Conservation (phyloP, 2,797 vertebrate species). For the Perdix hodgsoniae region DNA sequence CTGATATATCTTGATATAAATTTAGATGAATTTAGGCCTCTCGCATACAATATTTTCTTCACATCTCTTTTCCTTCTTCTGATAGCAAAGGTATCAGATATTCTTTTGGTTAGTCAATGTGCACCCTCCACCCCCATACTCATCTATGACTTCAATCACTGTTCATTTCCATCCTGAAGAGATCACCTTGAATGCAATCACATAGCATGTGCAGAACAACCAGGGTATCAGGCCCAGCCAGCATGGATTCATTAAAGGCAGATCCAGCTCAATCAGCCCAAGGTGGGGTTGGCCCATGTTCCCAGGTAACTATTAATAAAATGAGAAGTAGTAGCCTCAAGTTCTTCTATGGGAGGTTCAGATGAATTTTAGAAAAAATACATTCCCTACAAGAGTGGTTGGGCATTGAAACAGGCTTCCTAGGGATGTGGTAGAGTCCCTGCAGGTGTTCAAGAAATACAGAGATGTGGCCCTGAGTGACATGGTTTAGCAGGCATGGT, state of each 20-base stretch:
- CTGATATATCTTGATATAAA: fast-evolving
- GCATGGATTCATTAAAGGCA: too few species aligned
- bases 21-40: background rate
- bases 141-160: background rate
- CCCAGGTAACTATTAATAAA: background rate
- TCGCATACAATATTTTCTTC: background rate
- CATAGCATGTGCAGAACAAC: too few species aligned
- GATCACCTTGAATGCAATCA: too few species aligned
- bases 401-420: background rate
- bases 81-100: background rate
- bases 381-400: background rate
- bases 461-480: background rate
- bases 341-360: background rate
- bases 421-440: background rate
- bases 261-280: too few species aligned
- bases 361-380: background rate
- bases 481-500: background rate
- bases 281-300: background rate
- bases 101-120: background rate
- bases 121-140: too few species aligned
- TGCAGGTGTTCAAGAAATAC: background rate
- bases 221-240: too few species aligned
- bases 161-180: background rate
- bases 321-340: background rate
- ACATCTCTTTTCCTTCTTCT: background rate